Base-by-base conservation (phyloP, 2,888 invertebrate species). In the Apamea crenata region DNA sequence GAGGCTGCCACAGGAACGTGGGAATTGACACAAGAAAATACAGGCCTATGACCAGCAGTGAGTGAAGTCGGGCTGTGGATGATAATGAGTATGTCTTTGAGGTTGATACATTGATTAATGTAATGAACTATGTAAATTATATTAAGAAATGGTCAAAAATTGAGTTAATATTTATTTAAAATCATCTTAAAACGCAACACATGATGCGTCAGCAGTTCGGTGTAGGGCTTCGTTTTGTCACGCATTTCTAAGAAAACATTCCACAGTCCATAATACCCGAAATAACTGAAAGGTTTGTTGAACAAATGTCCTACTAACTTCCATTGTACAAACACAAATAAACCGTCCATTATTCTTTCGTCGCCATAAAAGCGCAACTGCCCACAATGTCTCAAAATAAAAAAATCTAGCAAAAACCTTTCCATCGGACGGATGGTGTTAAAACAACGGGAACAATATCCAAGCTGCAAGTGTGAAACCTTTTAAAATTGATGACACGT, bases 401-500 rank as follows among this genome's bases (percentile, higher is more conserved):
- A 83, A 75, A 69, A 66, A 50, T 16, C 18, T 21, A n/a, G 16
- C 12, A 44, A 80, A 74, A 84, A 65, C 32, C 50, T 44, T 67
- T 12, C 63, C 40, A 71, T 71, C 47, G 29, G 40, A 69, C 68
- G 72, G 72, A 25, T 12, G 56, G 59, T 66, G 68, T 77, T 81
- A 77, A 81, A 86, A 81, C 77, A 77, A 81, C 77, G 40, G 44
- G 75, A 47, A 77, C 66, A 61, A 68, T 74, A 77, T 76, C 72
- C 69, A 81, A 80, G 59, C 59, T 73, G 61, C 63, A 56, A 76
- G 77, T 78, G 72, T 77, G 29, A 83, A 83, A 47, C 79, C 66
- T 78, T 89, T 89, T 77, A 83, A 85, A 83, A 84, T 74, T 86
- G 85, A 85, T 85, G 83, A 85, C 88, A 83, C 82, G 78, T 77